Evolutionary conservation across 2,888 invertebrate genomes (phyloP), one percentile per base, ranked within the genome.

Genomic region (Agonopterix subpropinquella): DNA sequence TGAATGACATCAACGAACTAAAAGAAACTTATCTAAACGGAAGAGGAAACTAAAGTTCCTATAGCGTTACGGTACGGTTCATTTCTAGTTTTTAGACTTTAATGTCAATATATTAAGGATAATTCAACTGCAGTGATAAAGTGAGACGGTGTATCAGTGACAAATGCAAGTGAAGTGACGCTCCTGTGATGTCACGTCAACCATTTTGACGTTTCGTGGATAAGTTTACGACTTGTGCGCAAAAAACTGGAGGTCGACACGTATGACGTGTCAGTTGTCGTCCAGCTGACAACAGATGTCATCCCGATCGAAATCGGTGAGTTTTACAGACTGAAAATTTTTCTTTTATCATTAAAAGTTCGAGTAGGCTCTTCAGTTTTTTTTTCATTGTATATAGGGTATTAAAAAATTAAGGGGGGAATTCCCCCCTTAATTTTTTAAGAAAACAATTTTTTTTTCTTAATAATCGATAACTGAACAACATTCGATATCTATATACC

Each of bases 241-340:
- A 62, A 66, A 84, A 87, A 83, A 80, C 89, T 89, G 89, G 89
- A 87, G 87, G 77, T 66, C 82, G 81, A 87, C 72, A 81, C 86
- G 72, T 82, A 86, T 85, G 85, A 87, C 51, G 81, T 82, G 83
- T 87, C 89, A 82, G 89, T 89, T 84, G 85, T 72, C 80, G 80
- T 84, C 74, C 79, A 86, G 84, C 84, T 88, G 87, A 88, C 89
- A 83, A 89, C 88, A 85, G 88, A 89, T 89, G 89, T 84, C 80
- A 80, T 76, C 70, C 77, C 79, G 57, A 73, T 75, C 67, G 86
- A 87, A 72, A 70, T 59, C 77, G 88, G 89, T 89, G 62, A 88
- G 89, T 80, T 50, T 28, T 28, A 5, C 28, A 28, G 28, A 28
- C 5, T 28, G 28, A 28, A 28, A 5, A 28, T 3, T 28, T 1